These are phyloP conservation scores for Rhyacophila evoluta DNA, from an alignment of 2,888 invertebrate genomes.

Conservation along the genomic window DNA sequence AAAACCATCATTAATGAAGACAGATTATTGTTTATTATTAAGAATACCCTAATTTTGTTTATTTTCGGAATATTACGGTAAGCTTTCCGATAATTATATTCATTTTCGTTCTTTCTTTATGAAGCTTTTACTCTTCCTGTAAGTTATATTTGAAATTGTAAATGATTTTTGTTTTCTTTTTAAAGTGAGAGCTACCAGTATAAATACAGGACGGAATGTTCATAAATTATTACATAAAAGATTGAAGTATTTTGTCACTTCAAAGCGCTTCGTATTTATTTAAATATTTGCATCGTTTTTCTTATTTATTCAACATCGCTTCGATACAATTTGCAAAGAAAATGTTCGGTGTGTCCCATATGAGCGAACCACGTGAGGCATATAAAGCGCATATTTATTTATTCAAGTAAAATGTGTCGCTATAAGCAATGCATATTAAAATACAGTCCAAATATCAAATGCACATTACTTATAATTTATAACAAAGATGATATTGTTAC, in stretches of 20 bases:
- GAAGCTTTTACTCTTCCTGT: no score
- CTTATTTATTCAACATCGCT: neutral
- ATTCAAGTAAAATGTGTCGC: no score
- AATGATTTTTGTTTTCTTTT: no score
- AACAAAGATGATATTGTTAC: no score
- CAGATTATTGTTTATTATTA: neutral
- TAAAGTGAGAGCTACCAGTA: no score
- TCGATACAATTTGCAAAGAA: neutral
- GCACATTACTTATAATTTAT: no score
- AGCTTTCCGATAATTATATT: neutral
- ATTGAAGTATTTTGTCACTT: neutral
- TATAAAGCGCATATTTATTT: no score
- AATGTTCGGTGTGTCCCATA: neutral
- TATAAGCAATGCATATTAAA: no score
- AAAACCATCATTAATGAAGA: neutral
- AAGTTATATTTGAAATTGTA: no score
- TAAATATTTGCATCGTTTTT: neutral
- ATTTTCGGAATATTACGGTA: neutral
- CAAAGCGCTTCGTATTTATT: slow-evolving; percentile 4
- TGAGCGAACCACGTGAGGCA: no score
- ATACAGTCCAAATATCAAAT: no score
- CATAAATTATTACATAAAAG: neutral
- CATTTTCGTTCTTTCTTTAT: neutral
- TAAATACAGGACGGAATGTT: neutral
- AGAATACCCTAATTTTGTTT: neutral